Conservation (phyloP, 2,888 invertebrate species). For the Trachelus iudaicus region DNA sequence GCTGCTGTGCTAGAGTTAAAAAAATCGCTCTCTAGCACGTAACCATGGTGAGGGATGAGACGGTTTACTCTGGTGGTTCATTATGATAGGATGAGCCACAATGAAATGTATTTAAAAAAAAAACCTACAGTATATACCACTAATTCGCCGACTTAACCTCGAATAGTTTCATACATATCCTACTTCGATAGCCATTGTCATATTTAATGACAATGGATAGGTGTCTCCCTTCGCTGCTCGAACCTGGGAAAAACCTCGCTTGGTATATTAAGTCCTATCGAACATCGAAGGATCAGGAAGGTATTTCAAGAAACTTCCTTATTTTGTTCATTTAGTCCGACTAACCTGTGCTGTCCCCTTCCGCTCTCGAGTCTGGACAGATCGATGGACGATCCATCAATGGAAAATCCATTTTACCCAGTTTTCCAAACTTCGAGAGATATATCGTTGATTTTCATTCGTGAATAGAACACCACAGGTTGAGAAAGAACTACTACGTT, state of each 20-base stretch:
- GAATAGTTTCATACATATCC: background rate
- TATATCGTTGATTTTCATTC: background rate
- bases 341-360: background rate
- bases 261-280: background rate
- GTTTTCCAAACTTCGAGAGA: background rate
- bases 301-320: background rate
- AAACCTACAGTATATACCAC: background rate
- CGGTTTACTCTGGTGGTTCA: background rate
- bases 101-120: background rate
- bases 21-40: background rate
- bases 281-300: background rate
- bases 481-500: conserved; percentile 45
- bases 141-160: background rate
- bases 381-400: background rate
- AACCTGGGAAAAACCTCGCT: background rate
- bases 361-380: background rate
- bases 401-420: background rate
- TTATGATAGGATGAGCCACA: background rate
- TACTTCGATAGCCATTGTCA: background rate
- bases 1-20: background rate
- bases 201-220: background rate
- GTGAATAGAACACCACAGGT: background rate
- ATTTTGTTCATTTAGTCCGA: background rate
- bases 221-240: background rate
- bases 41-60: background rate